phyloP scores from a whole-genome alignment of 1,140 invertebrate genomes.

The Goniozus legneri region DNA sequence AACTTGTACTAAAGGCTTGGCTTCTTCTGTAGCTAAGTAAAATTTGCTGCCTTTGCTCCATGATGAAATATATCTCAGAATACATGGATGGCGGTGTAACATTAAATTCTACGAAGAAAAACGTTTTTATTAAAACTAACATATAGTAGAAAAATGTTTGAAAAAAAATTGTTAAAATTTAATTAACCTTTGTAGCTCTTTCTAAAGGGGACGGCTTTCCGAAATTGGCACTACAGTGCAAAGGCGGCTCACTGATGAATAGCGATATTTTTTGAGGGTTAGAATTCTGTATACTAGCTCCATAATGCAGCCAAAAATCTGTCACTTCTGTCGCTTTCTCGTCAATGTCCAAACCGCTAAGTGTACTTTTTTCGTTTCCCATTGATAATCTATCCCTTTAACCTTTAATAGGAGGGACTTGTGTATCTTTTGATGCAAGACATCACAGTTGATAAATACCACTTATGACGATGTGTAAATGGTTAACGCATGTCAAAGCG shows the following conservation, averaged over 20 bases:
- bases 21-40: constrained; percentile 73
- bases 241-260: constrained; percentile 65
- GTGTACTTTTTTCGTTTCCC: constrained; percentile 72
- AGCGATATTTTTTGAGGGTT: constrained; percentile 64
- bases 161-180: background rate
- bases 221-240: constrained; percentile 59
- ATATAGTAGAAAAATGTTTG: background rate
- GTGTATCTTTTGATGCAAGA: background rate
- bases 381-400: too few relatives aligned
- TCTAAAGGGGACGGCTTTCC: constrained; percentile 66
- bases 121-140: background rate
- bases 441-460: background rate
- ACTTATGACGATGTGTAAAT: too few relatives aligned
- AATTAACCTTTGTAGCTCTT: constrained; percentile 64
- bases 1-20: constrained; percentile 65
- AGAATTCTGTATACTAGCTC: constrained; percentile 59
- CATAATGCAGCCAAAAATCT: constrained; percentile 74
- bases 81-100: constrained; percentile 77
- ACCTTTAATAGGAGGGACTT: too few relatives aligned
- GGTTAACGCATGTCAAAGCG: too few relatives aligned
- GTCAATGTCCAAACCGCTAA: constrained; percentile 68
- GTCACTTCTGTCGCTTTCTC: constrained; percentile 71
- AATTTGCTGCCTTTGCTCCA: constrained; percentile 72
- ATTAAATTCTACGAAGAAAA: constrained; percentile 68
- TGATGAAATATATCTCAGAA: constrained; percentile 73